Percentiles rank a stretch among this genome's conserved stretches.
Evolutionary conservation across 1,140 invertebrate genomes (phyloP).

Genomic region (Penaeus japonicus): DNA sequence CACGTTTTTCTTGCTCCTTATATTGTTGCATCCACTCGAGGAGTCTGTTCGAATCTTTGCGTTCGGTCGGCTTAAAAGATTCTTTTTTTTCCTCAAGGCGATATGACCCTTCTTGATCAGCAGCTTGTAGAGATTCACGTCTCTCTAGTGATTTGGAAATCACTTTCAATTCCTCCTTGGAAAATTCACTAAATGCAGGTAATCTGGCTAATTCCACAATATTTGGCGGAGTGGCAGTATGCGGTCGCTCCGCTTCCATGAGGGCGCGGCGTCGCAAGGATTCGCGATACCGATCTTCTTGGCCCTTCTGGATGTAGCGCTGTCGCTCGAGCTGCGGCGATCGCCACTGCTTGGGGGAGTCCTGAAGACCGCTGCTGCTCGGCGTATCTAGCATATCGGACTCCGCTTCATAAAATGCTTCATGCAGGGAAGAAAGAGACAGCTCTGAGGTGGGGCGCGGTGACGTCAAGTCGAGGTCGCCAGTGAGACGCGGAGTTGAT

Average conservation of each 20-base stretch:
- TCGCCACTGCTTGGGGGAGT: constrained; percentile 62
- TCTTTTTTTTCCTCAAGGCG: constrained; percentile 30
- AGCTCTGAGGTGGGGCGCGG: constrained; percentile 21
- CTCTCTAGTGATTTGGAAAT: constrained; percentile 49
- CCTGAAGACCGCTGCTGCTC: background rate
- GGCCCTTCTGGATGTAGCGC: constrained; percentile 64
- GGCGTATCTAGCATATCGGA: constrained; percentile 9
- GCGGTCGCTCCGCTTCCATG: background rate
- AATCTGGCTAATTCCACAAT: constrained; percentile 33
- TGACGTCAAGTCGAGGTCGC: constrained; percentile 31
- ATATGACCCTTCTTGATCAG: constrained; percentile 1
- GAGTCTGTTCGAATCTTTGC: constrained; percentile 21
- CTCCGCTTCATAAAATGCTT: constrained; percentile 40
- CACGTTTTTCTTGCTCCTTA: constrained; percentile 25
- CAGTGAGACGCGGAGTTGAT: constrained; percentile 42
- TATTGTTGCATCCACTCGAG: constrained; percentile 48
- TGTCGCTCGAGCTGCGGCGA: constrained; percentile 65
- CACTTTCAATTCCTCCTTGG: constrained; percentile 39
- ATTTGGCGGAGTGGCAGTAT: constrained; percentile 22
- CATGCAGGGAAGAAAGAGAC: constrained; percentile 28
- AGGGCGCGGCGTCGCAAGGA: constrained; percentile 59
- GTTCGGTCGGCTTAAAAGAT: constrained; percentile 12
- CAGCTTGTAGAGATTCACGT: constrained; percentile 41
- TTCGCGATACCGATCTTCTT: constrained; percentile 65
- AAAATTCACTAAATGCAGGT: constrained; percentile 53